Base-by-base conservation (phyloP, 2,888 invertebrate species). In the Eupelmus urozonus region DNA sequence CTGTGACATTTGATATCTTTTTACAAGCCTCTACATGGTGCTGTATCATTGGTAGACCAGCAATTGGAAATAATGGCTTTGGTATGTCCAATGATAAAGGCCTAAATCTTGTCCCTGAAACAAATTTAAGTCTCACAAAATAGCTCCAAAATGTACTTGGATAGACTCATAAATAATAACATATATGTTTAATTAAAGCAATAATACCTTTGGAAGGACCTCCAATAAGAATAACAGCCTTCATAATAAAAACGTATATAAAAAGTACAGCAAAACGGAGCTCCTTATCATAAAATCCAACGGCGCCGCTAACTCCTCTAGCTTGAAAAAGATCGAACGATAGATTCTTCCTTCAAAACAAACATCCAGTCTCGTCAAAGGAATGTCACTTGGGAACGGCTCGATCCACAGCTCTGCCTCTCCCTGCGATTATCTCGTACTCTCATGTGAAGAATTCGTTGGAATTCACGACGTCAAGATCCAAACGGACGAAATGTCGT, bases 41-140 rank as follows among this genome's bases (percentile, higher is more conserved):
- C 87, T 99, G 98, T 79, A 99, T 96, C 80, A 99, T 92, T 0
- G 99, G 98, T 53, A 97, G 91, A 0, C 99, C 99, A 67, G 98
- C 99, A 16, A 99, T 95, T 0, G 98, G 98, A 90, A 99, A 99
- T 18, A 99, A 90, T 0, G 99, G 99, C 90, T 99, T 99, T 0
- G 99, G 98, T n/a, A 96, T 94, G 88, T 99, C 98, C 78, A 99
- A 91, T 0, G 98, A 98, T 2, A 99, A 91, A 0, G 99, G 99
- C 0, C 99, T 94, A 90, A 99, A 99, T 72, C 99, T 92, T 9
- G 99, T 99, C 0, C 99, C 99, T 98, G 88, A 51, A 82, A 53
- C 11, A 49, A 73, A 60, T 7, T 34, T 34, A 5, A 66, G 60
- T 49, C n/a, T n/a, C n/a, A n/a, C n/a, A n/a, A n/a, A n/a, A n/a